Percentiles rank a stretch among this genome's conserved stretches.
phyloP scores from a whole-genome alignment of 2,888 invertebrate species.

The Maniola hyperantus region DNA sequence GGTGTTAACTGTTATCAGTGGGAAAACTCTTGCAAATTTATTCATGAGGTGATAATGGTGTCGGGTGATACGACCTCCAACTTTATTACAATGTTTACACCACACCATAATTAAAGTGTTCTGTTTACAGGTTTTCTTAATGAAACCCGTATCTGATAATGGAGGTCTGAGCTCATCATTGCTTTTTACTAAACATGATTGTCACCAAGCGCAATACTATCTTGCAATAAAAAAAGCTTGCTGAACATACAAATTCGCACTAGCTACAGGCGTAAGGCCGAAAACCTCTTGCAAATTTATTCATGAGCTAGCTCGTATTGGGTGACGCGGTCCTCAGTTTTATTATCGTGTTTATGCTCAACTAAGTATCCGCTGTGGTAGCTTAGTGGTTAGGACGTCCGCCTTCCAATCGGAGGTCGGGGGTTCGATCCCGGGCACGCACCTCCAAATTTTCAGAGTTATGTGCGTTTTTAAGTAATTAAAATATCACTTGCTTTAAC shows the following conservation, averaged over 20 bases:
- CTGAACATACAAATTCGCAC: constrained; percentile 24
- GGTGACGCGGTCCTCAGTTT: constrained; percentile 52
- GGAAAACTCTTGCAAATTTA: constrained; percentile 52
- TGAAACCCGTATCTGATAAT: too few species aligned
- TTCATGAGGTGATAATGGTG: constrained; percentile 57
- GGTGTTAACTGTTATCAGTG: constrained; percentile 36
- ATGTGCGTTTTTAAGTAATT: too few species aligned
- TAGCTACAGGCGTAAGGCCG: constrained; percentile 40
- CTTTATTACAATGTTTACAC: constrained; percentile 46
- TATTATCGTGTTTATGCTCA: constrained; percentile 51
- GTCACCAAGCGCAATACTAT: too few species aligned
- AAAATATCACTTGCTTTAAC: too few species aligned
- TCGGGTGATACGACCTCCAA: constrained; percentile 49
- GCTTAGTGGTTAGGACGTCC: too few species aligned
- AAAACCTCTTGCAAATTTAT: constrained; percentile 53
- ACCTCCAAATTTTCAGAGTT: too few species aligned
- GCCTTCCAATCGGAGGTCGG: too few species aligned
- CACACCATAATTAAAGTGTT: background rate
- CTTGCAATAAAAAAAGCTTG: too few species aligned
- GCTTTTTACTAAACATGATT: too few species aligned
- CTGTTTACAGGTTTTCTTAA: too few species aligned
- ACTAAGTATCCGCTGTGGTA: constrained; percentile 39
- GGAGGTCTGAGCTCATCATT: too few species aligned
- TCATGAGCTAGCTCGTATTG: constrained; percentile 54
- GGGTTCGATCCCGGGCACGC: too few species aligned